A percentile compares a stretch with the other conserved stretches of the same genome.
Conservation (phyloP, 2,888 invertebrate genomes). For the Ornithoptera priamus region DNA sequence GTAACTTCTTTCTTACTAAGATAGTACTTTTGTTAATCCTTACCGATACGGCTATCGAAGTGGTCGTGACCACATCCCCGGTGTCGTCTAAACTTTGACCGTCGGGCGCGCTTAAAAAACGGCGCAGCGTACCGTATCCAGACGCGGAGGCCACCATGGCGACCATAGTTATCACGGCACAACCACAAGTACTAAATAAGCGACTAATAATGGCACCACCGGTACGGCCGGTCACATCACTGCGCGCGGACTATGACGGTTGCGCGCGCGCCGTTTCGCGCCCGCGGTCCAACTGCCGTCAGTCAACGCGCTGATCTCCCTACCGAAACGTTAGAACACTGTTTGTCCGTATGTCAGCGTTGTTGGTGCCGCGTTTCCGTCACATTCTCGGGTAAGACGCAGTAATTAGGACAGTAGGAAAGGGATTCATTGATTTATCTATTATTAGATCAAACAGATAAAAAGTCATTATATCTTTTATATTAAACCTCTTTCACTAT, state of each 20-base stretch:
- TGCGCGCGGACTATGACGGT: slow-evolving; percentile 53
- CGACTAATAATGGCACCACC: slow-evolving; percentile 62
- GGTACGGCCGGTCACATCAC: slow-evolving; percentile 46
- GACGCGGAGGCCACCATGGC: slow-evolving; percentile 77
- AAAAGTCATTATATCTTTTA: no score
- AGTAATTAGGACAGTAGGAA: slow-evolving; percentile 7
- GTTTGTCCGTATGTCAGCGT: slow-evolving; percentile 53
- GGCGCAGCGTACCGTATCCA: slow-evolving; percentile 75
- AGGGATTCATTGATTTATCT: not conserved
- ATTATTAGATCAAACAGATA: no score
- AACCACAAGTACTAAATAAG: slow-evolving; percentile 51
- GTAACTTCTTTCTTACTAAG: slow-evolving; percentile 26
- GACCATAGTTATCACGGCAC: slow-evolving; percentile 61
- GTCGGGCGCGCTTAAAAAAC: slow-evolving; percentile 73
- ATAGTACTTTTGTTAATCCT: slow-evolving; percentile 37
- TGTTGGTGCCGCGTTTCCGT: slow-evolving; percentile 49
- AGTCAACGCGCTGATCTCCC: slow-evolving; percentile 49
- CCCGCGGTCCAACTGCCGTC: slow-evolving; percentile 35
- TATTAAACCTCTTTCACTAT: no score
- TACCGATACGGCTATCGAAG: slow-evolving; percentile 75
- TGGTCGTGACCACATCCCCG: slow-evolving; percentile 57
- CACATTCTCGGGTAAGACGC: slow-evolving; percentile 21
- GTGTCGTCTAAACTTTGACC: slow-evolving; percentile 57
- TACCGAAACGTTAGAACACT: slow-evolving; percentile 46
- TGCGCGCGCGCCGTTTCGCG: slow-evolving; percentile 64